Evolutionary conservation across 2,888 invertebrate species (phyloP).

Genomic region (Pammene fasciana): DNA sequence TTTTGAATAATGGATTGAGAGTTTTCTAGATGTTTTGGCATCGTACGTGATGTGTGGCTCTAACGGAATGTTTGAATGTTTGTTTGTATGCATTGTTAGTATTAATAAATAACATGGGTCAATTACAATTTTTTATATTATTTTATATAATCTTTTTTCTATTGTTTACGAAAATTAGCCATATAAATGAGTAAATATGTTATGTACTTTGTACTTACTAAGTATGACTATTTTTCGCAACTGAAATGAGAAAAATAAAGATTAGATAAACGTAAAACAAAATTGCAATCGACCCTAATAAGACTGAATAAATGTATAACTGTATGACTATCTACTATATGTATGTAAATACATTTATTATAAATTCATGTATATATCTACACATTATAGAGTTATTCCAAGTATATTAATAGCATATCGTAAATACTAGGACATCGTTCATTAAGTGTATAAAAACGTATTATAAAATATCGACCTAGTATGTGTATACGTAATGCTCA

Average conservation of each 20-base stretch:
- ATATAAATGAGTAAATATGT: no score
- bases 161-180: no score
- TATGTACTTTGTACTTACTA: no score
- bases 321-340: conserved; percentile 15
- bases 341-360: conserved; percentile 20
- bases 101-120: background rate
- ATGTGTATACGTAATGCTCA: conserved; percentile 23
- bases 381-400: background rate
- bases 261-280: no score
- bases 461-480: background rate
- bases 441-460: conserved; percentile 4
- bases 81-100: conserved; percentile 37
- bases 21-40: conserved; percentile 35
- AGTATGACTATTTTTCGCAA: no score
- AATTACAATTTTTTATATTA: no score
- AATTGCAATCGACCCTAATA: background rate
- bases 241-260: no score
- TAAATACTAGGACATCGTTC: background rate
- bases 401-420: conserved; percentile 10
- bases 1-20: conserved; percentile 25
- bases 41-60: conserved; percentile 46
- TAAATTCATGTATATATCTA: conserved; percentile 1
- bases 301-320: background rate
- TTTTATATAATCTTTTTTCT: no score
- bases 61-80: conserved; percentile 43